Conservation (phyloP, 1,140 invertebrate genomes). For the Drosophila funebris region DNA sequence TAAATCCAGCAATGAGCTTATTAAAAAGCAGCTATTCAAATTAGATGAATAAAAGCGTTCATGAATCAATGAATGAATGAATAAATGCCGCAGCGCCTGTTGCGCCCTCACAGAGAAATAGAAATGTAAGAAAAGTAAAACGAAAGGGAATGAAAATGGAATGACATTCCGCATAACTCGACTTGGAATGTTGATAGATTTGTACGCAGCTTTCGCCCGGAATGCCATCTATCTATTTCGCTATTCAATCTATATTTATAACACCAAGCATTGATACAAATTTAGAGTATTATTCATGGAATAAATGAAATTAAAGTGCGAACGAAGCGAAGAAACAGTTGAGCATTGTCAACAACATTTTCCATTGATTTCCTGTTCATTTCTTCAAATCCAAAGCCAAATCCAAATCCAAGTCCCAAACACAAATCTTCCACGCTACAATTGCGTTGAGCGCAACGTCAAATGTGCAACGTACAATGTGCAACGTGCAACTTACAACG, state of each 20-base stretch:
- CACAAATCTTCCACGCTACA: background rate
- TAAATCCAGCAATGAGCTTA: conserved; percentile 18
- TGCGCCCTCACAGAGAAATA: background rate
- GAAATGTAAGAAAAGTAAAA: background rate
- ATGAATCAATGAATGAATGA: conserved; percentile 27
- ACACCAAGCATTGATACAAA: background rate
- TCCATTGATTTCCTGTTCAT: background rate
- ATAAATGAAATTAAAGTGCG: background rate
- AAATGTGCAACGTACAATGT: background rate
- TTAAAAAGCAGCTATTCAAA: conserved; percentile 28
- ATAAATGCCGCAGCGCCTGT: background rate
- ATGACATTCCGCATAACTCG: conserved; percentile 14
- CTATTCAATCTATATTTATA: conserved; percentile 9
- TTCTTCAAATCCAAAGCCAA: background rate
- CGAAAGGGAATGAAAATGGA: background rate
- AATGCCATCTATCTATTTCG: background rate
- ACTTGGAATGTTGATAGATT: conserved; percentile 15
- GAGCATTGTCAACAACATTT: background rate
- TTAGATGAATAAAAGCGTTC: conserved; percentile 25
- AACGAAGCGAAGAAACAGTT: background rate
- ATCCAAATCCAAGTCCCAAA: conserved; percentile 3
- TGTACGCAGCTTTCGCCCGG: background rate
- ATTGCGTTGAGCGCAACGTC: background rate
- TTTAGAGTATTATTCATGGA: background rate
- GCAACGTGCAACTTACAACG: background rate